Conservation (phyloP, 2,888 invertebrate genomes). For the Ennomos fuscantarius region DNA sequence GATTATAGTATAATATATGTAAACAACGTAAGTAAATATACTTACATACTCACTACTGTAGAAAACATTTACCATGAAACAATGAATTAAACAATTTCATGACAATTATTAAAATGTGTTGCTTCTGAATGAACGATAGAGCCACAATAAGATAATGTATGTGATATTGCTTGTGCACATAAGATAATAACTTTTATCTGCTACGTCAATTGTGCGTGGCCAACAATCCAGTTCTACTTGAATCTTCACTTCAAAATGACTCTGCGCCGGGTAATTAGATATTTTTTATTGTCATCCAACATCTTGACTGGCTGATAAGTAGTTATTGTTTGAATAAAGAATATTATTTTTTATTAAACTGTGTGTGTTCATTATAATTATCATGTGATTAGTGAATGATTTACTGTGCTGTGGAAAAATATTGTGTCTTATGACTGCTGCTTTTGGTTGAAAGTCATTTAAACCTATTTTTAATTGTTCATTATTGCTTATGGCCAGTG, state of each 20-base stretch:
- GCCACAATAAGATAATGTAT: conserved; percentile 49
- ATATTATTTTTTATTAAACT: conserved; percentile 11
- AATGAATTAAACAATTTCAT: background rate
- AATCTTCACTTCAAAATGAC: conserved; percentile 74
- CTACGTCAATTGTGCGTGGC: conserved; percentile 65
- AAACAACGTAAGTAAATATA: conserved; percentile 8
- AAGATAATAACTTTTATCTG: conserved; percentile 75
- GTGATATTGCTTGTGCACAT: conserved; percentile 56
- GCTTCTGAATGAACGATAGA: conserved; percentile 51
- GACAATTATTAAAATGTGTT: conserved; percentile 40
- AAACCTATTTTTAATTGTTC: background rate
- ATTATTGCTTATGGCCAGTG: background rate
- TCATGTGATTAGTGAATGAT: conserved; percentile 31
- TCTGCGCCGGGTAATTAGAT: conserved; percentile 70
- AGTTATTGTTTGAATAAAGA: conserved; percentile 34
- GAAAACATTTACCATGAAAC: background rate
- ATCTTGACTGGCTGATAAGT: conserved; percentile 18
- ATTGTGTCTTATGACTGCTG: conserved; percentile 20
- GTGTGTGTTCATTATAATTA: conserved; percentile 14
- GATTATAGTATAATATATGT: background rate
- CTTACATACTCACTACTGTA: conserved; percentile 22
- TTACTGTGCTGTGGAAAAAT: conserved; percentile 16
- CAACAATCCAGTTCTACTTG: conserved; percentile 71
- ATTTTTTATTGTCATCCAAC: conserved; percentile 37
- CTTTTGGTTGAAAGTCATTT: conserved; percentile 19